Percentiles rank a stretch among this genome's conserved stretches.
Conservation (phyloP, 2,888 invertebrate genomes). For the Nephrotoma guestfalica region DNA sequence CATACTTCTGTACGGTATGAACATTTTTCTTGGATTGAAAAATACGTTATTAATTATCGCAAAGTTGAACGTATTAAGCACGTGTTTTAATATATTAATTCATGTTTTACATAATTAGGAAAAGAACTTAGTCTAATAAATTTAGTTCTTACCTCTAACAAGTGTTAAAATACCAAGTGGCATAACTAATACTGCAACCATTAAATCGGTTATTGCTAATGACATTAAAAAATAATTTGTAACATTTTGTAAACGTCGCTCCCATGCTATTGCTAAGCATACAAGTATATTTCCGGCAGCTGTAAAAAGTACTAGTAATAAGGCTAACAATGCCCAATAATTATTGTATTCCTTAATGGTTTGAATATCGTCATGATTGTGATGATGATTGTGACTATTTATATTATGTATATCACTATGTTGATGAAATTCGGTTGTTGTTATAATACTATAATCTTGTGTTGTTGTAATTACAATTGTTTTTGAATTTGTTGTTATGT, state of each 20-base stretch:
- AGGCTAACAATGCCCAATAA: slow-evolving; percentile 71
- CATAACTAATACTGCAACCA: slow-evolving; percentile 92
- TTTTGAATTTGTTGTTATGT: not conserved
- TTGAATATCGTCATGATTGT: not conserved
- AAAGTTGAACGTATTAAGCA: no score
- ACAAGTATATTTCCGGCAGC: slow-evolving; percentile 88
- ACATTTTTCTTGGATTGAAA: no score
- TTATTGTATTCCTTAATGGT: slow-evolving; percentile 35
- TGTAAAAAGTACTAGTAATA: slow-evolving; percentile 67
- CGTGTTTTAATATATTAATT: no score
- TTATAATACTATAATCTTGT: not conserved
- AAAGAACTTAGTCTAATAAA: not conserved
- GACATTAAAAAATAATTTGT: slow-evolving; percentile 97
- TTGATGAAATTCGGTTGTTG: not conserved
- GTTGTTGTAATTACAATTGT: not conserved
- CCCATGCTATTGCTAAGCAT: slow-evolving; percentile 84
- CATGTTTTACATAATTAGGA: no score
- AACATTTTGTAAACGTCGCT: slow-evolving; percentile 84
- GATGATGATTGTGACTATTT: not conserved
- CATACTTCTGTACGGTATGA: no score
- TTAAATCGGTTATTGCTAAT: slow-evolving; percentile 84
- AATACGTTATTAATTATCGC: no score
- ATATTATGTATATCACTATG: not conserved
- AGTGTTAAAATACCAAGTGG: slow-evolving; percentile 77
- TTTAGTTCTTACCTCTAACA: slow-evolving; percentile 51